These are phyloP conservation scores for Erethizon dorsatum DNA, from an alignment of 2,797 vertebrate genomes.

Conservation along the genomic window DNA sequence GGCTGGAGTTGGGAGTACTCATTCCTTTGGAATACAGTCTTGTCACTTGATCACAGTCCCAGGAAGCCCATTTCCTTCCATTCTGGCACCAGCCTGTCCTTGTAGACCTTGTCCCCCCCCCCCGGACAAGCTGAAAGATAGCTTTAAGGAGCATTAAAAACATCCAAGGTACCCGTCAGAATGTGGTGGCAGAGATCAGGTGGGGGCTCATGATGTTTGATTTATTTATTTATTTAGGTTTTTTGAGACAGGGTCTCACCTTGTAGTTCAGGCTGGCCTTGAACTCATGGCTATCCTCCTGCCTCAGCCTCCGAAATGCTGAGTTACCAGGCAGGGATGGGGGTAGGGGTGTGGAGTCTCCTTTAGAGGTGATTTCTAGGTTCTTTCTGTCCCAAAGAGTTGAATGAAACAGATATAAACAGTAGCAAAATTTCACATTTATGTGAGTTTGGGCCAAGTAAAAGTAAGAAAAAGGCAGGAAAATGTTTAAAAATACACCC, in stretches of 20 bases:
- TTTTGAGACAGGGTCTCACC: background rate
- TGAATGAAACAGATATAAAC: background rate
- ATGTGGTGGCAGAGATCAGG: background rate
- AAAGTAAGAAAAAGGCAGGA: background rate
- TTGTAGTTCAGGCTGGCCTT: background rate
- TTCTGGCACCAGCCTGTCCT: background rate
- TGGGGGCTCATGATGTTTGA: background rate
- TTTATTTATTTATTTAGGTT: background rate
- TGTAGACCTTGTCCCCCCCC: background rate
- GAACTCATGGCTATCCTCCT: background rate
- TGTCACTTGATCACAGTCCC: background rate
- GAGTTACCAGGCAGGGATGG: background rate
- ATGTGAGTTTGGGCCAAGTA: background rate
- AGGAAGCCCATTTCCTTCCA: background rate
- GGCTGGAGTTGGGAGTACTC: background rate
- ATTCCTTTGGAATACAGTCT: background rate
- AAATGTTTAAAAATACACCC: background rate
- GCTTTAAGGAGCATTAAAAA: background rate
- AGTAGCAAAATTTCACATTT: background rate
- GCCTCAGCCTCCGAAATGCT: background rate
- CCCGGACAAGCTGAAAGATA: background rate
- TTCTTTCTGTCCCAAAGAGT: background rate
- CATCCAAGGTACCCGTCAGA: background rate
- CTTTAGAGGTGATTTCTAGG: background rate
- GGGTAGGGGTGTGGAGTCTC: background rate